Evolutionary conservation across 2,797 vertebrate genomes (phyloP), one percentile per base, ranked within the genome.

Genomic region (Rhinella marina): DNA sequence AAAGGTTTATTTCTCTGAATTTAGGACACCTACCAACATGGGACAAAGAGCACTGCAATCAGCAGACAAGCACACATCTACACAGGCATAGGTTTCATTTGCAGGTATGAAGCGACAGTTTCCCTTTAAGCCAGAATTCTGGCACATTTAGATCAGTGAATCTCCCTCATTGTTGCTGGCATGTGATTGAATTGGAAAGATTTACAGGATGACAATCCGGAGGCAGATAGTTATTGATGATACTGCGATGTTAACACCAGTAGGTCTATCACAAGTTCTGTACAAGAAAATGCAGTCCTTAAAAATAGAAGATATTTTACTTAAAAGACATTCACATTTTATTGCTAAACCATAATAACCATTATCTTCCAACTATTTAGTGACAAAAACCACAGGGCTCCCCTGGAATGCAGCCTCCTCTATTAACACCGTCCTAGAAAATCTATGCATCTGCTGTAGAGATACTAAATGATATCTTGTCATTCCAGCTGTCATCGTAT

Each of bases 401-500:
- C 68, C 29, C 68, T 21, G 21, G 68, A 8, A 17, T 72, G 27
- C 29, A 23, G 48, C 52, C 41, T 50, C 48, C 13, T 52, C 21
- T 50, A 50, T 75, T 23, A 50, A 41, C 41, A 13, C 41, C 4
- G 48, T 19, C 41, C 41, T 23, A 11, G 3, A 52, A n/a, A n/a
- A 75, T 52, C 72, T 75, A 75, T 75, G 41, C 72, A 75, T 75
- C n/a, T 50, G 21, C 68, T 32, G 8, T 32, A 41, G 68, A 19
- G 68, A 41, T 75, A 23, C 41, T 50, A 50, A 48, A 11, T 10
- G 23, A 23, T 50, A 75, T 52, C 11, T 5, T 75, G 72, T 50
- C 72, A 75, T 52, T 75, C 21, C 72, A 52, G 72, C 72, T 75
- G 72, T 75, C 72, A 75, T 75, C 41, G 13, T 75, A 52, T 23